phyloP scores from a whole-genome alignment of 2,797 vertebrate species.

The Melanotaenia pygmaea region DNA sequence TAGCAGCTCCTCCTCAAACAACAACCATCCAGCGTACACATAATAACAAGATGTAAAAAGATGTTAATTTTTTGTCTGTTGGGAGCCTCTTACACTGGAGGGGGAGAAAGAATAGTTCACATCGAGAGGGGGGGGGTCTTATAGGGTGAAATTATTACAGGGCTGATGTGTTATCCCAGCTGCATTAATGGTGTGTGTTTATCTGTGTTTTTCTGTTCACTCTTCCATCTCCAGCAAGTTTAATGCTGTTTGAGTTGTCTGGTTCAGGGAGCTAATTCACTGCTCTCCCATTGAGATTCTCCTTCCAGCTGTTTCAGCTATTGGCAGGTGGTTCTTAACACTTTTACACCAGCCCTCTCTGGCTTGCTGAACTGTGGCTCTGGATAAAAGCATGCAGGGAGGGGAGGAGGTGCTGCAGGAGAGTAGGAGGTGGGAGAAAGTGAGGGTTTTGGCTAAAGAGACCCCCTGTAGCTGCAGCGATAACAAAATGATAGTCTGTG shows the following conservation, averaged over 20 bases:
- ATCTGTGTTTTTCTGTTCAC: conserved; percentile 34
- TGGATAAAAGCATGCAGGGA: conserved; percentile 21
- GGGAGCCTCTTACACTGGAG: conserved; percentile 30
- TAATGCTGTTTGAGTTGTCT: conserved; percentile 44
- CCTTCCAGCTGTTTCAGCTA: conserved; percentile 65
- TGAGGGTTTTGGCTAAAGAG: conserved; percentile 44
- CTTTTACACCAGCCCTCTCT: conserved; percentile 51
- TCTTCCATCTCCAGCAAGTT: conserved; percentile 38
- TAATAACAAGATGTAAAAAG: conserved; percentile 67
- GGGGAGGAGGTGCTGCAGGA: conserved; percentile 48
- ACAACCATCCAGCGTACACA: conserved; percentile 45
- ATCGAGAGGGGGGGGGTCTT: conserved; percentile 31
- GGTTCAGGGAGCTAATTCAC: conserved; percentile 65
- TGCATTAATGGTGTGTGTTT: conserved; percentile 38
- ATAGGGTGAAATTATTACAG: conserved; percentile 36
- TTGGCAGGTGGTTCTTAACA: conserved; percentile 45
- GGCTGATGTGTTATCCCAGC: conserved; percentile 11
- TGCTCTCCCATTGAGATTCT: conserved; percentile 59
- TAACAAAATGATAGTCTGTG: conserved; percentile 64
- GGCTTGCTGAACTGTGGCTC: conserved; percentile 53
- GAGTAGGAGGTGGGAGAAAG: conserved; percentile 49
- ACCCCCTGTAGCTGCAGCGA: conserved; percentile 69
- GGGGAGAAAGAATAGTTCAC: conserved; percentile 23
- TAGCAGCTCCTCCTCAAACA: conserved; percentile 58
- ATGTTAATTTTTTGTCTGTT: conserved; percentile 70